Percentiles rank a stretch among this genome's conserved stretches.
Evolutionary conservation across 2,113 vertebrate species (phyloP).

Genomic region (Sporophila hypoxantha): DNA sequence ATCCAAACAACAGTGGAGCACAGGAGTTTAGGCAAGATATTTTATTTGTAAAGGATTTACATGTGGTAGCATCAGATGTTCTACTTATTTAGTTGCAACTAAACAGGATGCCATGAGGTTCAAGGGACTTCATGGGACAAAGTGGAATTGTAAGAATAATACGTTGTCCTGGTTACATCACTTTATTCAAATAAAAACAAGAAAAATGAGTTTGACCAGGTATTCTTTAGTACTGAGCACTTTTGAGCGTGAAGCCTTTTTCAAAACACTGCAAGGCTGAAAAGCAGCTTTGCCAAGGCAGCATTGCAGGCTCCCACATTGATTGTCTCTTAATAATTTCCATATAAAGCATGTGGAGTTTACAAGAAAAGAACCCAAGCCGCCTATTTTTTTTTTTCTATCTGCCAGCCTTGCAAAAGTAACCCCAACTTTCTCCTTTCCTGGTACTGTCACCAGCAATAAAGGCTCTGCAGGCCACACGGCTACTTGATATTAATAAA

Average conservation of each 20-base stretch:
- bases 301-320: background rate
- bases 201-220: background rate
- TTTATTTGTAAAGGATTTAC: background rate
- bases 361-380: slow-evolving; percentile 20
- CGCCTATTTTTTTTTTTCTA: background rate
- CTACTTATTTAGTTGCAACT: background rate
- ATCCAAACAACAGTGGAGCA: background rate
- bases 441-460: slow-evolving; percentile 40
- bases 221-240: background rate
- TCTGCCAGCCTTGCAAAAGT: slow-evolving; percentile 27
- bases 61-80: background rate
- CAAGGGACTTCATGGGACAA: background rate
- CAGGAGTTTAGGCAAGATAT: background rate
- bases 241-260: background rate
- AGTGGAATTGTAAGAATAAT: background rate
- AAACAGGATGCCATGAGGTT: background rate
- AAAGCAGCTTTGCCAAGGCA: background rate
- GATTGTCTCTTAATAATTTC: slow-evolving; percentile 34
- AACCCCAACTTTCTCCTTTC: slow-evolving; percentile 38
- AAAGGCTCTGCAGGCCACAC: slow-evolving; percentile 42
- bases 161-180: background rate
- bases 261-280: background rate
- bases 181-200: background rate
- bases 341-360: slow-evolving; percentile 9
- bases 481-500: slow-evolving; percentile 51